Base-by-base conservation (phyloP, 2,113 vertebrate genomes). In the Scopus umbretta region DNA sequence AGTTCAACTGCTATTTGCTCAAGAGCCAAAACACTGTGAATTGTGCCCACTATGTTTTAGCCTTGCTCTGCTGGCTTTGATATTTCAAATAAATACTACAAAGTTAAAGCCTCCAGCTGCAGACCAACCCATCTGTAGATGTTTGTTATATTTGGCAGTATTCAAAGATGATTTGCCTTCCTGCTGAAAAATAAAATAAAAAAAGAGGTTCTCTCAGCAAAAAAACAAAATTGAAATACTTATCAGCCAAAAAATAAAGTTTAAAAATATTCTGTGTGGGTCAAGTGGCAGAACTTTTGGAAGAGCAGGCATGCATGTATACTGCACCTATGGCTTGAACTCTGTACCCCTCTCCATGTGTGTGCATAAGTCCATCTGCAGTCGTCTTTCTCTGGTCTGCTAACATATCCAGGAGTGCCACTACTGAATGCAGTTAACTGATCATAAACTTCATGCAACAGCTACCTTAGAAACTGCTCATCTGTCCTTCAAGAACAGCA, bases 41-140 rank as follows among this genome's bases (percentile, higher is more conserved):
- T 98, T 97, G 97, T 98, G 98, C 98, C 97, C 97, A 98, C 97
- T 98, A 91, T 97, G 97, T 95, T 96, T 97, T 97, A 97, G 98
- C 98, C 97, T 97, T 97, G 98, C 98, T 98, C 97, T 97, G 98
- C 98, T 98, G 98, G 98, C 97, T 98, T 94, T 95, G 97, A 97
- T 97, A 98, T 98, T 98, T 98, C 97, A 98, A 97, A 98, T 98
- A 98, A 98, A 98, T 98, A 98, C 97, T 97, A 98, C 94, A 97
- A 98, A 98, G 98, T 98, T 98, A 98, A 98, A 98, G 98, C 98
- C 97, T 98, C 98, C 98, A 98, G 98, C 98, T 98, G 98, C 98
- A 98, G 97, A 98, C 97, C 97, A 97, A 94, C 98, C 98, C 98
- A 98, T 98, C 98, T 98, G 98, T 98, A 98, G 98, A 98, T 98